These are phyloP conservation scores for Kryptolebias marmoratus DNA, from an alignment of 2,113 vertebrate species.

Conservation along the genomic window DNA sequence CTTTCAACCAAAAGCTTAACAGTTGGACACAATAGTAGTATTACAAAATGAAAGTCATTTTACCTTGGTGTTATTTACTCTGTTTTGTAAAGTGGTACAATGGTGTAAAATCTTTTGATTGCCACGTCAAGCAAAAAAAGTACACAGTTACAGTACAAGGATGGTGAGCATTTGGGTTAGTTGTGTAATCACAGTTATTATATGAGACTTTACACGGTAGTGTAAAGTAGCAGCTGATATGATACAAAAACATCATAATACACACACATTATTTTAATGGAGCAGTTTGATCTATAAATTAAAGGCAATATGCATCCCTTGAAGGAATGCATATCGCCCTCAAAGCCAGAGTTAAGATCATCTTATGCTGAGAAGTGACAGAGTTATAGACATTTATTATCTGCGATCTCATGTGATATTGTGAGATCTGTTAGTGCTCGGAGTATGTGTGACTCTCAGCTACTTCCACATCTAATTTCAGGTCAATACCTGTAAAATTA, in stretches of 20 bases:
- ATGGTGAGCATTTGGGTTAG: not conserved
- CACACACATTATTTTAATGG: not conserved
- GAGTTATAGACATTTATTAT: too few species aligned
- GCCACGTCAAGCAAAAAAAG: not conserved
- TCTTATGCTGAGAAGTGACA: too few species aligned
- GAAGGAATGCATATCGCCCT: too few species aligned
- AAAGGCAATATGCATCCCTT: too few species aligned
- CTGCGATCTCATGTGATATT: too few species aligned
- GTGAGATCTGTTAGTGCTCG: too few species aligned
- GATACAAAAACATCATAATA: conserved; percentile 1
- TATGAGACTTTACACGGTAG: conserved; percentile 5
- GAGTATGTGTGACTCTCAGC: too few species aligned
- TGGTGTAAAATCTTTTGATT: not conserved
- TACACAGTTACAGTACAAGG: too few species aligned
- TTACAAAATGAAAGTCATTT: not conserved
- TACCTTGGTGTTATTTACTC: not conserved
- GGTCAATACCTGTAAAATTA: too few species aligned
- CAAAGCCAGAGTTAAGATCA: too few species aligned
- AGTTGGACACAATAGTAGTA: not conserved
- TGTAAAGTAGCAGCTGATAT: conserved; percentile 3
- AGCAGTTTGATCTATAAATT: not conserved
- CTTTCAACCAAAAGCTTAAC: not conserved
- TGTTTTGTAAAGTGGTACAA: not conserved
- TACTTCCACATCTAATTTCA: too few species aligned
- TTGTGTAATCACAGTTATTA: not conserved